Evolutionary conservation across 2,113 vertebrate species (phyloP), one percentile per base, ranked within the genome.

Genomic region (Shinisaurus crocodilurus): DNA sequence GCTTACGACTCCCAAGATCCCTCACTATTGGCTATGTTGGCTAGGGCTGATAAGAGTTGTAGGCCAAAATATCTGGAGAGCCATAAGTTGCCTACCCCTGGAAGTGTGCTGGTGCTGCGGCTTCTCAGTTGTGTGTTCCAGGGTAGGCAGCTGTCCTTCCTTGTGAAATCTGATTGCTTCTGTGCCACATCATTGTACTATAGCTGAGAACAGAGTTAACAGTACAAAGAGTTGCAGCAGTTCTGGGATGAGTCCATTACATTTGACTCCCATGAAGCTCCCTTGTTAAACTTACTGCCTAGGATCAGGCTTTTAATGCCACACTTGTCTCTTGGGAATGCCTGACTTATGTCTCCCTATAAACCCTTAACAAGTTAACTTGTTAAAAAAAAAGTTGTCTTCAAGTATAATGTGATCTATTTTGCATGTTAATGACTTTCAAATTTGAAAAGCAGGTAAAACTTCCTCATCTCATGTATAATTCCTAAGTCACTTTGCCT

Each of bases 361-460:
- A 45, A 6, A 83, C 67, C 85, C 82, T 69, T 74, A 91, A 69
- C 54, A 91, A 82, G 37, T 67, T 54, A 1, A 0, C 81, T 32
- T 0, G 25, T 85, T 37, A n/a, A n/a, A n/a, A n/a, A 8, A 79
- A 86, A 79, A 29, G 54, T 85, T 57, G 85, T 25, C 70, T 92
- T 88, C 89, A 80, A 60, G 54, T 43, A 0, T 89, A 77, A 91
- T 94, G 82, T 54, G 88, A 87, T 92, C 92, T 63, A 3, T 1
- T 83, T 82, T 63, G 57, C 29, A 76, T 83, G 34, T 48, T 88
- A 91, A 91, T 34, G 75, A 87, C 81, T 93, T 8, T 90, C 90
- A 63, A 85, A 69, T 79, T 54, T 84, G 89, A 89, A 94, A 85
- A 88, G 79, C 32, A 85, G 65, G 86, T 88, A 75, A 69, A 95